Base-by-base conservation (phyloP, 2,797 vertebrate genomes). In the Remorina albescens region DNA sequence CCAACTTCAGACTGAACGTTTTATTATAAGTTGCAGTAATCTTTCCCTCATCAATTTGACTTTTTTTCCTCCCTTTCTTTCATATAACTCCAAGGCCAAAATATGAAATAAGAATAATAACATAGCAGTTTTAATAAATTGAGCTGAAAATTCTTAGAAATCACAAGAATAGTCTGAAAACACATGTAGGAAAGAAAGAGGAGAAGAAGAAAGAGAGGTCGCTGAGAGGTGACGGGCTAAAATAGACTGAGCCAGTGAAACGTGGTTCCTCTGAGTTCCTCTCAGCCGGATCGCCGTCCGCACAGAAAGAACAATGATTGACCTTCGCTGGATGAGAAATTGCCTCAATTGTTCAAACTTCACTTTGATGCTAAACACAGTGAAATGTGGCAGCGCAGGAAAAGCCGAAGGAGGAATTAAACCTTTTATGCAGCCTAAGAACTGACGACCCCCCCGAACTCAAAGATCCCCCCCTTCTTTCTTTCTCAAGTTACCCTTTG, bases 351-450 rank as follows among this genome's bases (percentile, higher is more conserved):
- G 90, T 91, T 93, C 86, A 79, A 78, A 83, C 73, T 88, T 89
- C 72, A 81, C 91, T 93, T 93, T 92, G 92, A 93, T 91, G 90
- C 92, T 91, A 86, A 91, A 90, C 85, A 88, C 80, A 85, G 82
- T 81, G 80, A 89, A 81, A 78, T 71, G 41, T 78, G 3, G 86
- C 69, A 68, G 78, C 78, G 49, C 65, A 81, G 86, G 81, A 83
- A 85, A 83, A 83, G 79, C 74, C 23, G 58, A 75, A 71, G 78
- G 76, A 90, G 66, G 88, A 91, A 91, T 91, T 50, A 86, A 83
- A 88, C 64, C 85, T 81, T 88, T 91, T 74, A 83, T 88, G 69
- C 72, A 34, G n/a, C 71, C 39, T 67, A 81, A 77, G 65, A 82
- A 71, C 64, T 68, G 16, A n/a, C n/a, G n/a, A n/a, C n/a, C n/a